Evolutionary conservation across 1,140 invertebrate genomes (phyloP).

Genomic region (Aphelinus atriplicis): DNA sequence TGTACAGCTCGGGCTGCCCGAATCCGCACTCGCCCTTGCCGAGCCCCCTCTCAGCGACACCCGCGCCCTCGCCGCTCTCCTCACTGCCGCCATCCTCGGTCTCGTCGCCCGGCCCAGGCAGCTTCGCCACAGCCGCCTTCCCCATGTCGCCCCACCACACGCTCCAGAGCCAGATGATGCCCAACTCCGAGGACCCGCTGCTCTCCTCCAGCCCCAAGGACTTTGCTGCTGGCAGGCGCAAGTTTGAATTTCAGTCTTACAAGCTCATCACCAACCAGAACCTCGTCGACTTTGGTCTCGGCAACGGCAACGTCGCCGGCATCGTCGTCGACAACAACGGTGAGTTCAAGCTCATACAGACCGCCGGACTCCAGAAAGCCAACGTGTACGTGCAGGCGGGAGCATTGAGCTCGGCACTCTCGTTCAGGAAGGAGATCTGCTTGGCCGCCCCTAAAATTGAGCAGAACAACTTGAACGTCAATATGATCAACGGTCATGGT

Average conservation of each 20-base stretch:
- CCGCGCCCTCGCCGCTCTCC: constrained; percentile 70
- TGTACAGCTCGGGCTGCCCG: constrained; percentile 69
- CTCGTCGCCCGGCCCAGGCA: constrained; percentile 66
- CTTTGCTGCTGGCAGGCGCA: constrained; percentile 71
- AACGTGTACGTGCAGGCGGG: constrained; percentile 66
- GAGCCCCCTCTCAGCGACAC: constrained; percentile 70
- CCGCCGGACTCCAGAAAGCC: constrained; percentile 64
- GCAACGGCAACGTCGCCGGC: constrained; percentile 69
- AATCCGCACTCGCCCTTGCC: constrained; percentile 74
- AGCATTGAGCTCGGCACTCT: constrained; percentile 55
- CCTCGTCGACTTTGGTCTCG: constrained; percentile 68
- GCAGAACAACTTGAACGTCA: constrained; percentile 48
- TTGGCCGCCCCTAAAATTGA: constrained; percentile 57
- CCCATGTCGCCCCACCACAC: constrained; percentile 68
- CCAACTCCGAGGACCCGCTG: constrained; percentile 84
- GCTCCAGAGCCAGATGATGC: constrained; percentile 81
- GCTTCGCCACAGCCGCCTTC: constrained; percentile 63
- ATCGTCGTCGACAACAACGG: constrained; percentile 74
- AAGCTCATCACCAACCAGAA: constrained; percentile 72
- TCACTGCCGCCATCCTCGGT: constrained; percentile 67
- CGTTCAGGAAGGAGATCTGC: constrained; percentile 61
- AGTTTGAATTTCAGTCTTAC: constrained; percentile 73
- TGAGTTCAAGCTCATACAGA: constrained; percentile 73
- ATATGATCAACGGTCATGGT: constrained; percentile 41
- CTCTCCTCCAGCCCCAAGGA: constrained; percentile 84